Evolutionary conservation across 2,888 invertebrate genomes (phyloP).

Genomic region (Leuctra nigra): DNA sequence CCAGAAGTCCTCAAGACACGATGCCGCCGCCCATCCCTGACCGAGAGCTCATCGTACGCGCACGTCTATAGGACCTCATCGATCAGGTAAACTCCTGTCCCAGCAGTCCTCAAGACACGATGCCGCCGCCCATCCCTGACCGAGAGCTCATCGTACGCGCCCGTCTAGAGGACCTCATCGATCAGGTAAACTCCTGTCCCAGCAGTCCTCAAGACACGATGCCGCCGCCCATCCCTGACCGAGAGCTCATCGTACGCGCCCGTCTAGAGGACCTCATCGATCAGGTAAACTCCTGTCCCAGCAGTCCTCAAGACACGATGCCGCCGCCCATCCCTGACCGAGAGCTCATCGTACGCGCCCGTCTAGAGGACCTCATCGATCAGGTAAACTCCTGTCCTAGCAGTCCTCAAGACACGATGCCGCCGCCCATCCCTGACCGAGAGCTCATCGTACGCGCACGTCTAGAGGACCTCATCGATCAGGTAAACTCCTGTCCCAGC

Average conservation of each 20-base stretch:
- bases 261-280: slow-evolving; percentile 87
- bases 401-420: slow-evolving; percentile 79
- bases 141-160: slow-evolving; percentile 78
- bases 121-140: slow-evolving; percentile 77
- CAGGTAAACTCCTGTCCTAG: slow-evolving; percentile 89
- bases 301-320: slow-evolving; percentile 80
- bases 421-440: slow-evolving; percentile 75
- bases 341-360: slow-evolving; percentile 75
- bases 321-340: slow-evolving; percentile 78
- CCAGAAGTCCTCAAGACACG: slow-evolving; percentile 82
- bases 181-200: slow-evolving; percentile 87
- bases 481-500: slow-evolving; percentile 85
- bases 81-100: slow-evolving; percentile 87
- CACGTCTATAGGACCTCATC: slow-evolving; percentile 82
- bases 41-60: slow-evolving; percentile 75
- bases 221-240: slow-evolving; percentile 75
- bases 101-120: slow-evolving; percentile 79
- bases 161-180: slow-evolving; percentile 83
- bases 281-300: slow-evolving; percentile 86
- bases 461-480: slow-evolving; percentile 87
- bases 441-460: slow-evolving; percentile 79
- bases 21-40: slow-evolving; percentile 80
- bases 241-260: slow-evolving; percentile 77
- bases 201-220: slow-evolving; percentile 83
- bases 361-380: slow-evolving; percentile 86